phyloP scores from a whole-genome alignment of 2,888 invertebrate species.

The Andricus curvator region DNA sequence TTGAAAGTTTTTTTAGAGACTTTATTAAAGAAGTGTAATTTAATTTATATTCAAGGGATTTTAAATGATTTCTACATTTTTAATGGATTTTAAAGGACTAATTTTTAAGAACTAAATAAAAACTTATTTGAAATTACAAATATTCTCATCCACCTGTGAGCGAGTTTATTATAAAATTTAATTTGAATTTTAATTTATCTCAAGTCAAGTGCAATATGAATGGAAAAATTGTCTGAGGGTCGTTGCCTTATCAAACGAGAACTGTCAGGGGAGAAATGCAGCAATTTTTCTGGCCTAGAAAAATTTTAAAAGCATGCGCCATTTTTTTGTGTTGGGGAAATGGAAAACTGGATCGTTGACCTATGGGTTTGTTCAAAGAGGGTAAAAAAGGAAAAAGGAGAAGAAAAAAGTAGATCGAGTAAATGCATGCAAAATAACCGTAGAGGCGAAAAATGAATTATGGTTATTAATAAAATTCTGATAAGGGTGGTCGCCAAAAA shows the following conservation, averaged over 20 bases:
- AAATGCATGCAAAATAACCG: too few species aligned
- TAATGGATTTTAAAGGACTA: too few species aligned
- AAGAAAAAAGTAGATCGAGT: too few species aligned
- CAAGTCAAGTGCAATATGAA: conserved; percentile 22
- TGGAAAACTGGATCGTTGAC: background rate
- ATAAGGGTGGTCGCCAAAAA: too few species aligned
- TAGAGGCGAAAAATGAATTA: too few species aligned
- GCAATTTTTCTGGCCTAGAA: conserved; percentile 11
- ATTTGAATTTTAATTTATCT: conserved; percentile 29
- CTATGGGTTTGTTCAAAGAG: background rate
- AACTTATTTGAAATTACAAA: background rate
- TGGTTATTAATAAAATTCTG: too few species aligned
- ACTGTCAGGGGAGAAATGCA: background rate
- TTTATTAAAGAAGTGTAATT: too few species aligned
- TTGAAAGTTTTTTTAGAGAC: too few species aligned
- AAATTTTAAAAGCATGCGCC: conserved; percentile 24
- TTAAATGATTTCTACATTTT: too few species aligned
- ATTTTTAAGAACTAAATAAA: background rate
- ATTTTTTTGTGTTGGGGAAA: background rate
- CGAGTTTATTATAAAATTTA: conserved; percentile 19
- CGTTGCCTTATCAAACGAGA: conserved; percentile 28
- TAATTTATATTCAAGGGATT: too few species aligned
- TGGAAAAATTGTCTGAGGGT: conserved; percentile 1
- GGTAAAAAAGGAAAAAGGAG: background rate
- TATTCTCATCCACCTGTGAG: background rate